Base-by-base conservation (phyloP, 2,113 vertebrate genomes). In the Suncus etruscus region DNA sequence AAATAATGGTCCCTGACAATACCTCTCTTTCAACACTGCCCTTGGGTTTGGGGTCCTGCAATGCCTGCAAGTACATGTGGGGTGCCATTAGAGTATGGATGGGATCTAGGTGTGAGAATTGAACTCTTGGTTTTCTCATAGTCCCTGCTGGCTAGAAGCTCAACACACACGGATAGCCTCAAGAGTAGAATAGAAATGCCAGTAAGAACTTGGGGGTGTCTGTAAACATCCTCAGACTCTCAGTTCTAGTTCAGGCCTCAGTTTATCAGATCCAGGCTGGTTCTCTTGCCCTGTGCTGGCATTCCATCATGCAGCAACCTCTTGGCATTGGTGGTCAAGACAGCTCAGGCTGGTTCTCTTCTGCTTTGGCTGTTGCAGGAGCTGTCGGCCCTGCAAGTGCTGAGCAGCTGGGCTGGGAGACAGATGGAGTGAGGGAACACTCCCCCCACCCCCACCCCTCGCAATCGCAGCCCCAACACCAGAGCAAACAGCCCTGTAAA, bases 401-500 rank as follows among this genome's bases (percentile, higher is more conserved):
- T 2, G 16, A 32, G 70, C 32, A 0, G 7, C 50, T 31, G 96
- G 80, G 48, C 63, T 68, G 1, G 1, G 84, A 96, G 91, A 95
- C 78, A 92, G 92, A 68, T 14, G 80, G 91, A 68, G 58, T 61
- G 58, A 61, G 80, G 65, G 66, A 90, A 96, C 6, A 81, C 82
- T 89, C 95, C 96, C 94, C 76, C 92, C 51, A 61, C 66, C 86
- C 80, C 45, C 85, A 95, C 95, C 93, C 51, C 48, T 61, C 91
- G 90, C 91, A 92, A 88, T 79, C 91, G 90, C 91, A 77, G 82
- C 83, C 91, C 80, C 75, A 89, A 97, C 97, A 96, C 96, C 95
- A 96, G 97, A 97, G 97, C 97, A 97, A 97, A 97, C 97, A 98
- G 97, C 96, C 97, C 96, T 96, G 95, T 96, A 97, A 97, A 98